These are phyloP conservation scores for Sylvietta virens DNA, from an alignment of 2,113 vertebrate species.

Conservation along the genomic window DNA sequence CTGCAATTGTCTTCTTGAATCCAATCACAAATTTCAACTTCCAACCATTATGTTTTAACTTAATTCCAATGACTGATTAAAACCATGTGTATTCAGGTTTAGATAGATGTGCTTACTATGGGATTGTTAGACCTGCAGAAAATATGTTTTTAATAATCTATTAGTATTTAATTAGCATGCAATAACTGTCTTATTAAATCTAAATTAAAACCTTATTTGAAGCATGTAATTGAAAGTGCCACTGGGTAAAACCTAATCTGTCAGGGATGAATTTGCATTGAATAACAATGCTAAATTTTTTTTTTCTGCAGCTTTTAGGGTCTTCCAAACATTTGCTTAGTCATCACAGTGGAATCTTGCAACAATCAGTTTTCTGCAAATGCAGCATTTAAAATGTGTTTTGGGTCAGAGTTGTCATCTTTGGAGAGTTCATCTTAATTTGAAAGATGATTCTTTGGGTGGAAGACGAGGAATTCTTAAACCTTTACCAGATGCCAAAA, in stretches of 20 bases:
- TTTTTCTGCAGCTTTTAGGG: slow-evolving; percentile 37
- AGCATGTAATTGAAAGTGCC: slow-evolving; percentile 63
- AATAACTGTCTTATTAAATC: slow-evolving; percentile 72
- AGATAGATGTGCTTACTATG: slow-evolving; percentile 45
- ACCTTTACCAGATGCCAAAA: slow-evolving; percentile 35
- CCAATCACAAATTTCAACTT: slow-evolving; percentile 49
- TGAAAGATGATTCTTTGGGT: slow-evolving; percentile 12
- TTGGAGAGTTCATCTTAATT: slow-evolving; percentile 26
- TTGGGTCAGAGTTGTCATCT: slow-evolving; percentile 30
- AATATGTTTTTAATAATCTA: slow-evolving; percentile 68
- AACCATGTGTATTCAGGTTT: slow-evolving; percentile 57
- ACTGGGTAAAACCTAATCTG: slow-evolving; percentile 64
- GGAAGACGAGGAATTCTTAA: slow-evolving; percentile 33
- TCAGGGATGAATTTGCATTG: slow-evolving; percentile 39
- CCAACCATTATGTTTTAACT: slow-evolving; percentile 50
- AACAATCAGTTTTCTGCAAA: slow-evolving; percentile 31
- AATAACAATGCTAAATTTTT: slow-evolving; percentile 32
- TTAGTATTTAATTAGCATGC: slow-evolving; percentile 67
- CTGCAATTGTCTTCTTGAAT: slow-evolving; percentile 20
- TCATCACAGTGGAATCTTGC: slow-evolving; percentile 42
- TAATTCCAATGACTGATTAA: slow-evolving; percentile 54
- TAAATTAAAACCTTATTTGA: slow-evolving; percentile 68
- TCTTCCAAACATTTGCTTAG: slow-evolving; percentile 14
- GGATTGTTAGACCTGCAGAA: slow-evolving; percentile 61
- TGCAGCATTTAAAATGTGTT: slow-evolving; percentile 31